Conservation (phyloP, 2,797 vertebrate genomes). For the Natrix natrix region DNA sequence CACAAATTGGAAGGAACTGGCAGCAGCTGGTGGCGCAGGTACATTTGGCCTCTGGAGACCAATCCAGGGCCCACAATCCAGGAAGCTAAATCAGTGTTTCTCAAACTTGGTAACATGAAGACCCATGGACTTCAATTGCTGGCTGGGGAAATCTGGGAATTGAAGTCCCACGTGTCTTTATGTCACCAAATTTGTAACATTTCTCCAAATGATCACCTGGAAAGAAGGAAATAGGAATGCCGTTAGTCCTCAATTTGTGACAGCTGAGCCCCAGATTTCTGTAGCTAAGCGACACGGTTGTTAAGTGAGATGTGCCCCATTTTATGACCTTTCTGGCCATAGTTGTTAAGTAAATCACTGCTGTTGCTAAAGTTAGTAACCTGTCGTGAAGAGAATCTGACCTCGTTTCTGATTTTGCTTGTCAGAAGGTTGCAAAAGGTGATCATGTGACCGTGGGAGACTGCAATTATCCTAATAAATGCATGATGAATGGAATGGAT, state of each 20-base stretch:
- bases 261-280: background rate
- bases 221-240: background rate
- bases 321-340: background rate
- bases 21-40: background rate
- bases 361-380: background rate
- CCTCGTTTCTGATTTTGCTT: background rate
- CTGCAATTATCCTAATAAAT: background rate
- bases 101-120: background rate
- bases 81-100: background rate
- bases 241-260: background rate
- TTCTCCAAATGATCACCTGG: background rate
- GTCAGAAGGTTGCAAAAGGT: background rate
- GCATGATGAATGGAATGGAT: too few relatives aligned
- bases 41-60: background rate
- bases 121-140: background rate
- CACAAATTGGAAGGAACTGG: background rate
- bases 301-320: background rate
- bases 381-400: background rate
- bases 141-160: background rate
- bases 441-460: background rate
- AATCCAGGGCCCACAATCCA: background rate
- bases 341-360: background rate
- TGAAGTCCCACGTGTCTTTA: background rate
- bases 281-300: background rate
- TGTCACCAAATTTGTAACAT: background rate